phyloP scores from a whole-genome alignment of 37 sponge, comb jelly and placozoan genomes.

The Lycopodina hypogea region DNA sequence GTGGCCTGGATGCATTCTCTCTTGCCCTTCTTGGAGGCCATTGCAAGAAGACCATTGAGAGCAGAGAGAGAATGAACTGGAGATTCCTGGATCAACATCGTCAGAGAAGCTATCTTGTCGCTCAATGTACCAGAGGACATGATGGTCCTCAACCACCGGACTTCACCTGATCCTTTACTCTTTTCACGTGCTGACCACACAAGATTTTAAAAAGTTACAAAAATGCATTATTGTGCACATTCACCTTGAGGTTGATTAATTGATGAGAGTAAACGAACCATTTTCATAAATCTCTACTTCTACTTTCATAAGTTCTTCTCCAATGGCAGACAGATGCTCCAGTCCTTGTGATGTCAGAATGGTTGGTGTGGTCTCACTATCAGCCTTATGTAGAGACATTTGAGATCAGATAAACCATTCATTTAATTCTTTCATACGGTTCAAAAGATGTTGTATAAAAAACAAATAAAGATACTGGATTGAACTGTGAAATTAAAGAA shows the following conservation, averaged over 20 bases:
- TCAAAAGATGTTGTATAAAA: no score
- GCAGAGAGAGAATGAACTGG: slow-evolving; percentile 81
- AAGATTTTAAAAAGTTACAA: not conserved
- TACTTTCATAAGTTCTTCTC: slow-evolving; percentile 33
- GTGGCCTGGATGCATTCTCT: slow-evolving; percentile 72
- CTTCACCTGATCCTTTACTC: slow-evolving; percentile 69
- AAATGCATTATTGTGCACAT: not conserved
- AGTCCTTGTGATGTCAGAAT: slow-evolving; percentile 16
- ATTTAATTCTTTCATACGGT: not conserved
- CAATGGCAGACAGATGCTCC: slow-evolving; percentile 32
- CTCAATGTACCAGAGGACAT: slow-evolving; percentile 86
- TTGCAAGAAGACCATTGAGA: slow-evolving; percentile 61
- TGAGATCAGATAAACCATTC: not conserved
- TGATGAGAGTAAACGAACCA: slow-evolving; percentile 6
- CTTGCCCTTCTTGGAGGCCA: slow-evolving; percentile 92
- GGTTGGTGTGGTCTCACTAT: not conserved
- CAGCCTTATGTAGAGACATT: slow-evolving; percentile 7
- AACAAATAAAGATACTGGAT: no score
- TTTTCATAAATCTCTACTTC: slow-evolving; percentile 66
- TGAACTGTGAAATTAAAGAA: no score
- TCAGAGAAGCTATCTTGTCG: slow-evolving; percentile 85
- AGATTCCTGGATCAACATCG: slow-evolving; percentile 86
- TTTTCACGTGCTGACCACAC: slow-evolving; percentile 46
- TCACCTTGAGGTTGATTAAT: not conserved
- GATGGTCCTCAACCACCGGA: slow-evolving; percentile 88